Percentiles rank a stretch among this genome's conserved stretches.
phyloP scores from a whole-genome alignment of 1,140 invertebrate genomes.

The Pectinophora gossypiella region DNA sequence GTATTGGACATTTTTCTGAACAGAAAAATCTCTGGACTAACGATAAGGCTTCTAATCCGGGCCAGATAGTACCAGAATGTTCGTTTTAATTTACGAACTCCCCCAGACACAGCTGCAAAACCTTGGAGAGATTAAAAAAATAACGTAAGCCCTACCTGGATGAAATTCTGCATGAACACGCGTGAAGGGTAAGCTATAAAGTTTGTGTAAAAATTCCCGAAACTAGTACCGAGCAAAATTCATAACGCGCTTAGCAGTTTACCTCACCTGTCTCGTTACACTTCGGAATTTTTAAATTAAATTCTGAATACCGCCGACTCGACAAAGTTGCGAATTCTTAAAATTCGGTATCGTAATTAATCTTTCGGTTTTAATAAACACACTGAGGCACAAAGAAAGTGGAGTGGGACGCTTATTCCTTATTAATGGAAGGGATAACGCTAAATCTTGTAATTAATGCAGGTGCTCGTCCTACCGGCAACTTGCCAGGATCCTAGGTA shows the following conservation, averaged over 20 bases:
- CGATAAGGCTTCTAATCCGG: too few species aligned
- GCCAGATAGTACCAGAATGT: too few species aligned
- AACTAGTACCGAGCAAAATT: conserved; percentile 64
- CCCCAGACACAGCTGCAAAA: too few species aligned
- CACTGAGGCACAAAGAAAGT: conserved; percentile 35
- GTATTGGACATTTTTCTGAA: too few species aligned
- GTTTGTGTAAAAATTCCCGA: conserved; percentile 61
- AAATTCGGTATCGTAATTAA: conserved; percentile 67
- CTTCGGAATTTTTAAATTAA: conserved; percentile 74
- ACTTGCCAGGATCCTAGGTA: conserved; percentile 37
- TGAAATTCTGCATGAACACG: conserved; percentile 1
- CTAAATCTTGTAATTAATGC: conserved; percentile 69
- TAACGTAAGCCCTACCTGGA: not conserved
- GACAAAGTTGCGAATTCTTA: conserved; percentile 69
- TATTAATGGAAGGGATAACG: conserved; percentile 57
- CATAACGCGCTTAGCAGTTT: conserved; percentile 69
- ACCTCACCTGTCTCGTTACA: conserved; percentile 69
- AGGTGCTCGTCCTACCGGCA: conserved; percentile 43
- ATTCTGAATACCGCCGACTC: conserved; percentile 61
- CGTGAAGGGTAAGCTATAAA: conserved; percentile 24
- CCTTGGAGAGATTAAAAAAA: not conserved
- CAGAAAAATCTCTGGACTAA: too few species aligned
- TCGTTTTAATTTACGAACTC: too few species aligned
- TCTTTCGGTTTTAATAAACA: conserved; percentile 59
- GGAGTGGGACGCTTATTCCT: conserved; percentile 41